Base-by-base conservation (phyloP, 2,888 invertebrate genomes). In the Cotesia congregata region DNA sequence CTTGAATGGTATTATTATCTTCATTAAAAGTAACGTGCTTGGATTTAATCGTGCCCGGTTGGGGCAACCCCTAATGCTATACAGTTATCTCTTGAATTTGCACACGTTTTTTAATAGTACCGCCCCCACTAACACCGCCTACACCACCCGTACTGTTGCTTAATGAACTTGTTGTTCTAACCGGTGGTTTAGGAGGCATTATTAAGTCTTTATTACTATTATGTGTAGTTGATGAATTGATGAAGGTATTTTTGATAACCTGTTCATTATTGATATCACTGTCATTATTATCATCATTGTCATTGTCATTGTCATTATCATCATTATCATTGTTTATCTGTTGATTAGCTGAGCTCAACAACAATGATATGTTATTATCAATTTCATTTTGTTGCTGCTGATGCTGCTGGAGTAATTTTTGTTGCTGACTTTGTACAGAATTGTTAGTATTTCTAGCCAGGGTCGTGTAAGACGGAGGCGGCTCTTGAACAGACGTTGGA, bases 31-130 rank as follows among this genome's bases (percentile, higher is more conserved):
- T 89, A 73, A 89, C 89, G 82, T 87, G 87, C 83, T 89, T 88
- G 74, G 86, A 80, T 77, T 81, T 85, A 70, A 81, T 78, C 85
- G 85, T 86, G 87, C 89, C 88, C 88, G 87, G 86, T 67, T 83
- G 87, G 88, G 88, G 88, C 88, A 88, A 88, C 86, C 88, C 88
- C 89, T 89, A 89, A 89, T 88, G 89, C 93, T 94, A 95, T 88
- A 95, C 95, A 78, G 94, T 94, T 88, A 95, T 95, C 90, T 95
- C 95, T 90, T 95, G 94, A 83, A 95, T 95, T 90, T 95, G 95
- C 78, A 95, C 95, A 86, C 95, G 92, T 89, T 95, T 95, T 90
- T 95, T 95, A 82, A 94, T 91, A 39, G 93, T 93, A 60, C 91
- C 91, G 75, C 89, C 88, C 12, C 50, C 50, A 12, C 12, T 2